phyloP scores from a whole-genome alignment of 2,888 invertebrate genomes.

The Aricia artaxerxes region DNA sequence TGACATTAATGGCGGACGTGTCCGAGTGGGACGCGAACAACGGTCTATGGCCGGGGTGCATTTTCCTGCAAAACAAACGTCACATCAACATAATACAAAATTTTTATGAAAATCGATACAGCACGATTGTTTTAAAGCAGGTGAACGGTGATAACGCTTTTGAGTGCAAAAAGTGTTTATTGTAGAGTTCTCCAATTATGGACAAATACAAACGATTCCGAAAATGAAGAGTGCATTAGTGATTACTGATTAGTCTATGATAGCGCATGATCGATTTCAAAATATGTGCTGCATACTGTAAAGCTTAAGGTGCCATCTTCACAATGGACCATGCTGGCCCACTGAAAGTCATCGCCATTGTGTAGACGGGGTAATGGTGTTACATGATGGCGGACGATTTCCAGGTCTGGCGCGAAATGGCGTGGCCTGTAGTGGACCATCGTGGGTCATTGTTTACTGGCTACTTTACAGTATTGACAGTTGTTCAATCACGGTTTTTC shows the following conservation, averaged over 20 bases:
- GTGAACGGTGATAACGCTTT: no score
- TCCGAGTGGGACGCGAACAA: conserved; percentile 82
- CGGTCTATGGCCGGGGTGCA: conserved; percentile 54
- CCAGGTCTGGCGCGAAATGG: no score
- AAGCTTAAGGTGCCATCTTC: neutral
- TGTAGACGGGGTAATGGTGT: no score
- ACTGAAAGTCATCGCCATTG: no score
- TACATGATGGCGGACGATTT: no score
- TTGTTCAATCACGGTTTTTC: neutral
- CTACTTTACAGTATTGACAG: neutral
- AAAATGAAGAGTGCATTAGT: no score
- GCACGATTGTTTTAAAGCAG: neutral
- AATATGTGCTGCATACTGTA: no score
- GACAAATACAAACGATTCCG: no score
- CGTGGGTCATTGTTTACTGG: no score
- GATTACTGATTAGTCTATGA: neutral
- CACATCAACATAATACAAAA: conserved; percentile 4
- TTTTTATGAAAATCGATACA: conserved; percentile 1
- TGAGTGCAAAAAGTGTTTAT: no score
- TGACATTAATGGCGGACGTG: conserved; percentile 82
- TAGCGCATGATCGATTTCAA: neutral
- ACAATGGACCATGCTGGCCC: neutral
- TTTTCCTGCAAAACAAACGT: conserved; percentile 49
- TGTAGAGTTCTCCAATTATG: no score
- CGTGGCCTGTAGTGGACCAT: no score